These are phyloP conservation scores for Drosophila paracracens DNA, from an alignment of 2,888 invertebrate species.

Conservation along the genomic window DNA sequence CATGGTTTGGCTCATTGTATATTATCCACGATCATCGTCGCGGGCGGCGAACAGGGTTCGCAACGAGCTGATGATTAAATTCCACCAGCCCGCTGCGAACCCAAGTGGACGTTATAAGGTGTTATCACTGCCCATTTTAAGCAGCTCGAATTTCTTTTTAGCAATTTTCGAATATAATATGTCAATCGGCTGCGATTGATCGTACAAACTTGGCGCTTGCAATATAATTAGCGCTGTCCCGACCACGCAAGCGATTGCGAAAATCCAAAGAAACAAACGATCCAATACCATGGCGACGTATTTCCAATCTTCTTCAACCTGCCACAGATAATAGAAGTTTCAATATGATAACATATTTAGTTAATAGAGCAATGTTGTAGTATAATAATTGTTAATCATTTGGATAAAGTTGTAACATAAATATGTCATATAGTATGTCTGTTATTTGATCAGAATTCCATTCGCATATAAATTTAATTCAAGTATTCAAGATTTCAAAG, in stretches of 20 bases:
- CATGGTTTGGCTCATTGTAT: conserved; percentile 75
- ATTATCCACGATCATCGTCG: conserved; percentile 85
- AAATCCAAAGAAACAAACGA: conserved; percentile 97
- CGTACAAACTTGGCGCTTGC: conserved; percentile 96
- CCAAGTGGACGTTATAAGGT: conserved; percentile 85
- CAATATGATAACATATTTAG: background rate
- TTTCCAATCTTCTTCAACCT: conserved; percentile 99
- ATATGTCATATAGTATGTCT: background rate
- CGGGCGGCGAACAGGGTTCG: conserved; percentile 89
- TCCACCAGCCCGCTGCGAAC: conserved; percentile 88
- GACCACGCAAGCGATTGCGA: conserved; percentile 96
- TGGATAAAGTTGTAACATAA: background rate
- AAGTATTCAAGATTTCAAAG: background rate
- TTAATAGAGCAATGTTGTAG: background rate
- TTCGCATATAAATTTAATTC: conserved; percentile 4
- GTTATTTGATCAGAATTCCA: background rate
- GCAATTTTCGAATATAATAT: conserved; percentile 96
- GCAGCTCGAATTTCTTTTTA: conserved; percentile 94
- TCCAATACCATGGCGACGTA: conserved; percentile 98
- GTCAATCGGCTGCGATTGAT: conserved; percentile 95
- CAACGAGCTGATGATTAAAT: conserved; percentile 89
- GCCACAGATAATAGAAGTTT: conserved; percentile 40
- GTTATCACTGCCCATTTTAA: conserved; percentile 91
- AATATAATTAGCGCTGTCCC: conserved; percentile 95
- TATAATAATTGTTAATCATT: background rate